Percentiles rank a stretch among this genome's conserved stretches.
Conservation (phyloP, 2,888 invertebrate genomes). For the Parasteatoda lunata region DNA sequence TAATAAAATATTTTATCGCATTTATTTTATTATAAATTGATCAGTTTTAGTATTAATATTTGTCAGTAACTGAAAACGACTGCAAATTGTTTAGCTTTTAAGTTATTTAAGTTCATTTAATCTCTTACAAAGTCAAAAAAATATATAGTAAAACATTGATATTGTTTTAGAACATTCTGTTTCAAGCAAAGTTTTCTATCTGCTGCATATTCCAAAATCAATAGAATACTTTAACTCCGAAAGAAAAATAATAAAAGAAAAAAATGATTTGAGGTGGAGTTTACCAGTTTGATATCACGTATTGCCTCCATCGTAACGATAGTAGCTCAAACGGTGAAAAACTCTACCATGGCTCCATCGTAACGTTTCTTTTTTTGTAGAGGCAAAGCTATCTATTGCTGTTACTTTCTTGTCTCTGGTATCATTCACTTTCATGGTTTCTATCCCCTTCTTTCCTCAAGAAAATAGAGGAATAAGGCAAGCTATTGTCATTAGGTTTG, state of each 20-base stretch:
- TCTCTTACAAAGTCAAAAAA: too few relatives aligned
- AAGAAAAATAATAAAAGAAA: conserved; percentile 9
- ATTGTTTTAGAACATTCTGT: too few relatives aligned
- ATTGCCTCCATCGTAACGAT: not conserved
- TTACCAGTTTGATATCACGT: conserved; percentile 23
- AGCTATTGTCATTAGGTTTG: conserved; percentile 38
- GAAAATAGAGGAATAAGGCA: conserved; percentile 36
- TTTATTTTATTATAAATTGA: too few relatives aligned
- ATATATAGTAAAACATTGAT: too few relatives aligned
- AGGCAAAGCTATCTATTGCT: conserved; percentile 31
- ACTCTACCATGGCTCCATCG: conserved; percentile 26
- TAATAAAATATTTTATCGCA: too few relatives aligned
- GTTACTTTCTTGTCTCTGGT: conserved; percentile 30
- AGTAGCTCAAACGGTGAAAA: conserved; percentile 15
- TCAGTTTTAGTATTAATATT: too few relatives aligned
- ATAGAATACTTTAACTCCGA: conserved; percentile 1
- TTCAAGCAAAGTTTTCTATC: too few relatives aligned
- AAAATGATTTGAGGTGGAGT: not conserved
- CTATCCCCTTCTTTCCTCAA: conserved; percentile 5
- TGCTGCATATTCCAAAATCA: not conserved
- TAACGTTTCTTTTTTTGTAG: conserved; percentile 40
- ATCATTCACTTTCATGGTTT: conserved; percentile 6
- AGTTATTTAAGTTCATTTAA: too few relatives aligned
- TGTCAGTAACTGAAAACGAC: too few relatives aligned
- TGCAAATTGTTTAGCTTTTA: too few relatives aligned